Evolutionary conservation across 2,113 vertebrate genomes (phyloP).

Genomic region (Jacana jacana): DNA sequence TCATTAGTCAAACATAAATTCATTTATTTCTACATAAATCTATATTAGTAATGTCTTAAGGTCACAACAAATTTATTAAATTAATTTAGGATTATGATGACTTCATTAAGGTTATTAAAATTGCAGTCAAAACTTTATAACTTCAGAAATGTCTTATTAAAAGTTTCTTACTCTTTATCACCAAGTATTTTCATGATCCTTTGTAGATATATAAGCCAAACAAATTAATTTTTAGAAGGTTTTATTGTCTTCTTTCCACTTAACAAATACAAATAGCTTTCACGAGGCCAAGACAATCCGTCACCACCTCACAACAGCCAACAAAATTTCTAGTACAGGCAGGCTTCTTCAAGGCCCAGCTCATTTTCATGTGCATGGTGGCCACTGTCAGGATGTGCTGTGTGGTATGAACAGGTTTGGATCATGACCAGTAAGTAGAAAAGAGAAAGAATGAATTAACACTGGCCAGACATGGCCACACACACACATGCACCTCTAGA

Average conservation of each 20-base stretch:
- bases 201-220: not conserved
- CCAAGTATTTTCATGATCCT: not conserved
- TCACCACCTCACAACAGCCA: not conserved
- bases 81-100: not conserved
- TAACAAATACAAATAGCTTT: constrained; percentile 3
- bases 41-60: not conserved
- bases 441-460: not conserved
- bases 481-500: not conserved
- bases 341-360: not conserved
- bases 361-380: not conserved
- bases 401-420: not conserved
- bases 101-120: not conserved
- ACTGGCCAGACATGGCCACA: not conserved
- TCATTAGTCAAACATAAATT: not conserved
- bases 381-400: not conserved
- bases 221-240: not conserved
- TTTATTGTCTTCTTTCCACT: not conserved
- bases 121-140: not conserved
- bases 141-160: not conserved
- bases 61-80: not conserved
- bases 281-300: not conserved
- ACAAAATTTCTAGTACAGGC: not conserved
- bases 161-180: not conserved
- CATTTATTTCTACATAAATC: not conserved
- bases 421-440: not conserved